Evolutionary conservation across 1,140 invertebrate genomes (phyloP), one percentile per base, ranked within the genome.

Genomic region (Halictus rubicundus): DNA sequence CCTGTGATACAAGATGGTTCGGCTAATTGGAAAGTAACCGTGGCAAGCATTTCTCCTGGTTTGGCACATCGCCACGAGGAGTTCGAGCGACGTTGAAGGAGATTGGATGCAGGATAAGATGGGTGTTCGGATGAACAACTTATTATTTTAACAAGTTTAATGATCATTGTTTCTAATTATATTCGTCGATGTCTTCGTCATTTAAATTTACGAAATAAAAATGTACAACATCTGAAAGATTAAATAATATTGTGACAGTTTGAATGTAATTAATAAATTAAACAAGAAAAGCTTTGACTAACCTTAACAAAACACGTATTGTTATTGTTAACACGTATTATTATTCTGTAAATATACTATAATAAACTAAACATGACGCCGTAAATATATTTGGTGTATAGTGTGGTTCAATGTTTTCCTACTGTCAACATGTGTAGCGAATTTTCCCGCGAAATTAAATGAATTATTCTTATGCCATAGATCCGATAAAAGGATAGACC

Each of bases 41-140:
- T 88, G 0, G 88, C 87, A 32, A 92, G 73, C 79, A 92, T 86
- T 75, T 91, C 91, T 49, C 91, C 92, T 16, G 92, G 90, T 74
- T 92, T 93, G 1, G 88, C 90, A 79, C 91, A 92, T 84, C 89
- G 82, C 92, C 92, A 93, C 14, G 88, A 88, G 3, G 64, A 54
- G 60, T 89, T 89, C 39, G 88, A 83, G 77, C 84, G 84, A 65
- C 84, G 80, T 68, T 91, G 82, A 0, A 93, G 71, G 54, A 93
- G 82, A 87, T 92, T 93, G 12, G 88, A 83, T 0, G 88, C 89
- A 37, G 91, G 92, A 86, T 89, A 92, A 0, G 71, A 80, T 1
- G 89, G 87, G 71, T 93, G 90, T 66, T 93, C 92, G 4, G 92
- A 92, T 1, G 92, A 91, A 63, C 89, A 92, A 32, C 83, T 91